Evolutionary conservation across 2,888 invertebrate genomes (phyloP), one percentile per base, ranked within the genome.

Genomic region (Euproctis similis): DNA sequence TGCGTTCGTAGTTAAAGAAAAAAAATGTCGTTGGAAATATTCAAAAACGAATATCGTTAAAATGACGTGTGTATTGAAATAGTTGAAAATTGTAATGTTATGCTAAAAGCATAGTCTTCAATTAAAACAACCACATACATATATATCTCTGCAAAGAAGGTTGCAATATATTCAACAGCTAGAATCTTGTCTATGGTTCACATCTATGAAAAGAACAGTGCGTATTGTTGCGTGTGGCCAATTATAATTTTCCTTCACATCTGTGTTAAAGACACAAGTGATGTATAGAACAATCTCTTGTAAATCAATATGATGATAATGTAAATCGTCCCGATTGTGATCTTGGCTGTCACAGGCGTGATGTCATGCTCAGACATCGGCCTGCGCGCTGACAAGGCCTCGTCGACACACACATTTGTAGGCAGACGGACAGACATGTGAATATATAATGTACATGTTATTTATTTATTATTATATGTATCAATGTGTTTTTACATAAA

Each of bases 301-400:
- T 77, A 75, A 74, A 80, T 78, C 80, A 77, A 78, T 74, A 71
- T 58, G 62, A 68, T 62, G 67, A 69, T 77, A 69, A 74, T 73
- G 72, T 77, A 74, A 75, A 75, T 74, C 70, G 73, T 64, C 57
- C 61, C 62, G 80, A 77, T 76, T 72, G 74, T 71, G 54, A 75
- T 77, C 76, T 67, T 54, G 52, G 49, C 43, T 55, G 54, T 51
- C 55, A 59, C 55, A 54, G 53, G 61, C 54, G 67, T 80, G 80
- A 80, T 73, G 76, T 76, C 77, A 80, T 61, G 41, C 35, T 33
- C 29, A 26, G 12, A 28, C 26, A 8, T 28, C 39, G 27, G 31
- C 32, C 42, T 39, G 49, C 40, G 46, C 44, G 38, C 35, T 48
- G 58, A 46, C 53, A 54, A 59, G 61, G 52, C 55, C 65, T 61